phyloP scores from a whole-genome alignment of 2,797 vertebrate genomes.

The Mormyrops attenuatus region DNA sequence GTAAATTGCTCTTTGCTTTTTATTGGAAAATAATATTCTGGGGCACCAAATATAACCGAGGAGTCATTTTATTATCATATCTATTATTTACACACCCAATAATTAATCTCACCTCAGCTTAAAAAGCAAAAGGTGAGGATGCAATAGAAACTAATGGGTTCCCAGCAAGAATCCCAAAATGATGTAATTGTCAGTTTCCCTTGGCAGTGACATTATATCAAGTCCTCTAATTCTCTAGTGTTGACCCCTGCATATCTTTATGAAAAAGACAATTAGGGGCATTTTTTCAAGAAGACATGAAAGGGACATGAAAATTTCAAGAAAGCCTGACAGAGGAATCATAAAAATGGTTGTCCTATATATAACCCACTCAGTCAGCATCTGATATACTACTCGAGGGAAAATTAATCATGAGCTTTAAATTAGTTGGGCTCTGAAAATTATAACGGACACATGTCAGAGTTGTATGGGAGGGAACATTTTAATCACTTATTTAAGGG shows the following conservation, averaged over 20 bases:
- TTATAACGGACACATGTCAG: neutral
- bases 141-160: conserved; percentile 65
- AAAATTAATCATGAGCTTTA: conserved; percentile 16
- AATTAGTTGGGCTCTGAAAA: conserved; percentile 4
- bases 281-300: conserved; percentile 7
- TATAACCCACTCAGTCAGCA: conserved; percentile 18
- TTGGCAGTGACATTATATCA: conserved; percentile 63
- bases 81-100: conserved; percentile 54
- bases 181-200: conserved; percentile 54
- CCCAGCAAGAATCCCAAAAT: conserved; percentile 49
- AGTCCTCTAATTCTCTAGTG: conserved; percentile 50
- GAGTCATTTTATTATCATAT: conserved; percentile 40
- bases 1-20: conserved; percentile 63
- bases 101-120: conserved; percentile 73
- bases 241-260: conserved; percentile 55
- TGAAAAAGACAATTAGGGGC: neutral
- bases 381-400: neutral
- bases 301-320: conserved; percentile 12
- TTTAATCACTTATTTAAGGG: neutral
- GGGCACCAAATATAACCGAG: conserved; percentile 40
- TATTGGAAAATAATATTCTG: conserved; percentile 45
- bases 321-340: conserved; percentile 12
- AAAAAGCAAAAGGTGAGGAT: conserved; percentile 65
- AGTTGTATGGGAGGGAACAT: neutral
- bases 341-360: conserved; percentile 21